These are phyloP conservation scores for Priocnemis perturbator DNA, from an alignment of 2,888 invertebrate genomes.

Conservation along the genomic window DNA sequence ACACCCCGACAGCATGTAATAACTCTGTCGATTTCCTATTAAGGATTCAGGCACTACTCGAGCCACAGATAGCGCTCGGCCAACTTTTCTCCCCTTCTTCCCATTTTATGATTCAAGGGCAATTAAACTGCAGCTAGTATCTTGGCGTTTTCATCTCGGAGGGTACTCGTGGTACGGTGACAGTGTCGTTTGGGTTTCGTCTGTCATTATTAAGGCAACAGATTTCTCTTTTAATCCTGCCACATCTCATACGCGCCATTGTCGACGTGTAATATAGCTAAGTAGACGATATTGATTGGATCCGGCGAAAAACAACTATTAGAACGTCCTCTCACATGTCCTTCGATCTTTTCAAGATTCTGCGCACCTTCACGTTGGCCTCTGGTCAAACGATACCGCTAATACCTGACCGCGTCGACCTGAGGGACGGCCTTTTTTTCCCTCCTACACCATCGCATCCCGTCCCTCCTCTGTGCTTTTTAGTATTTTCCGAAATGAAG, in stretches of 20 bases:
- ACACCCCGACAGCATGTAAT: slow-evolving; percentile 59
- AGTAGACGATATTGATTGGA: too few relatives aligned
- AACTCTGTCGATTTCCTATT: slow-evolving; percentile 62
- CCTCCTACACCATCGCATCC: neutral
- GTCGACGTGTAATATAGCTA: too few relatives aligned
- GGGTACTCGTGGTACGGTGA: too few relatives aligned
- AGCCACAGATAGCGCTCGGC: too few relatives aligned
- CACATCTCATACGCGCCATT: too few relatives aligned
- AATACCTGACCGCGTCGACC: slow-evolving; percentile 30
- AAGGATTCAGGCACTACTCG: slow-evolving; percentile 52
- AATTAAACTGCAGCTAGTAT: too few relatives aligned
- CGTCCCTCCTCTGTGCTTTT: slow-evolving; percentile 45
- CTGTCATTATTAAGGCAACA: too few relatives aligned
- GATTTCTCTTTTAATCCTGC: too few relatives aligned
- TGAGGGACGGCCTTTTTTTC: slow-evolving; percentile 24
- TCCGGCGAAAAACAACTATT: neutral
- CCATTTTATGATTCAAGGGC: too few relatives aligned
- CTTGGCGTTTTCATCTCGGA: too few relatives aligned
- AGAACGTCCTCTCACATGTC: neutral
- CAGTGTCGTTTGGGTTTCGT: too few relatives aligned
- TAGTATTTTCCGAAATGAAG: slow-evolving; percentile 67
- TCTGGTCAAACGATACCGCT: slow-evolving; percentile 25
- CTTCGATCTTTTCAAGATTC: slow-evolving; percentile 11
- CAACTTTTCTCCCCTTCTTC: too few relatives aligned
- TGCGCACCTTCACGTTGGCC: slow-evolving; percentile 31